Base-by-base conservation (phyloP, 2,797 vertebrate species). In the Aeoliscus strigatus region DNA sequence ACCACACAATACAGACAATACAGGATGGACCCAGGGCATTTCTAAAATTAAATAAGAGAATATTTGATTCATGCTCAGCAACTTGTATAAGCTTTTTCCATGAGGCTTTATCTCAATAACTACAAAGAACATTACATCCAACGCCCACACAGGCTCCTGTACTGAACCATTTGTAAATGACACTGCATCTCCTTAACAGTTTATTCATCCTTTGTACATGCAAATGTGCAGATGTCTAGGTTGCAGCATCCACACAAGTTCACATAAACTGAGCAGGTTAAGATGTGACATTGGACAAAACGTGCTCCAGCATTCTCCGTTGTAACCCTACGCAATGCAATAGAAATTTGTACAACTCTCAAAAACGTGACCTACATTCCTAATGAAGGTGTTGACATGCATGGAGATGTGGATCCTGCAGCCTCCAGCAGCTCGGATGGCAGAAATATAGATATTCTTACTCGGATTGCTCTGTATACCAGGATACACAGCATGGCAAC, bases 291-390 rank as follows among this genome's bases (percentile, higher is more conserved):
- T n/a, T n/a, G n/a, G n/a, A n/a, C n/a, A 28, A 55, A 56, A 54
- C 39, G 51, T 27, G 29, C 37, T 66, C 36, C 42, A 50, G 29
- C 58, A 77, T 66, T 41, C 32, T 56, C 47, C 51, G 29, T 29
- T 67, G 21, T 55, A 64, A 54, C 41, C 40, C 23, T 51, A 61
- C 29, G 56, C 39, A 31, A 44, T 73, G 68, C 65, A 66, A 76
- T 67, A 64, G 72, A 74, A 81, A 70, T 69, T 78, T 60, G 69
- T 70, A 65, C 39, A 70, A 39, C 39, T 67, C 57, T 77, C 70
- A 77, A 79, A 73, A 79, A 71, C 70, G 76, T 81, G 83, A 79
- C 82, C 81, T 77, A 80, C 76, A 87, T 85, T 83, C 76, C 77
- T 66, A 59, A 60, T 61, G 54, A 79, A 77, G 70, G 80, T 83